Evolutionary conservation across 2,113 vertebrate genomes (phyloP), one percentile per base, ranked within the genome.

Genomic region (Lasiurus borealis): DNA sequence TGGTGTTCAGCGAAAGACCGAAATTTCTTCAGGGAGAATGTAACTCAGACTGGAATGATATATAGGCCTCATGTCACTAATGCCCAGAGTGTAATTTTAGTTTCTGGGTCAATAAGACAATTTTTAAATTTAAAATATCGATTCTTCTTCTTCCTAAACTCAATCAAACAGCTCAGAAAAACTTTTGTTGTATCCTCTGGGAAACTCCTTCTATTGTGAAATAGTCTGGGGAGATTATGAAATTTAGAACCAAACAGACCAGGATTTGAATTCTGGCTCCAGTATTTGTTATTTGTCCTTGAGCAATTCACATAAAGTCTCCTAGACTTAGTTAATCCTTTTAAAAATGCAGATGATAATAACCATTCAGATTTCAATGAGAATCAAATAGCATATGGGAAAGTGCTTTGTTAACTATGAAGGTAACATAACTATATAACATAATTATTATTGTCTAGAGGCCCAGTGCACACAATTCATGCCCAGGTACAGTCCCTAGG

Each of bases 371-470:
- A 34, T 62, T 88, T 85, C 85, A n/a, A 85, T 85, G 46, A 78
- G 89, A 83, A 36, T 84, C 66, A 57, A 82, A 44, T 46, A 68
- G 54, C 29, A n/a, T 81, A 88, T 34, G 15, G 50, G 13, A 82
- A 93, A 95, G 50, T 73, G 52, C 16, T 85, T 92, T 29, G 8
- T 91, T 85, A 81, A 83, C 75, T 75, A 19, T 76, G 52, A 93
- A 50, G 23, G 40, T 50, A 46, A 59, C 57, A n/a, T n/a, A n/a
- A n/a, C n/a, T n/a, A n/a, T n/a, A n/a, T n/a, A n/a, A n/a, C n/a
- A 81, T 54, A 89, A 88, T 95, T 75, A 93, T 48, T 88, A 90
- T 76, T 96, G 91, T 23, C 57, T 59, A 59, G 57, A 59, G 57
- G 57, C 57, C 23, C 57, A 59, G 23, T 1, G 23, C 57, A 59